phyloP scores from a whole-genome alignment of 2,797 vertebrate species.

The Eupleurogrammus muticus region DNA sequence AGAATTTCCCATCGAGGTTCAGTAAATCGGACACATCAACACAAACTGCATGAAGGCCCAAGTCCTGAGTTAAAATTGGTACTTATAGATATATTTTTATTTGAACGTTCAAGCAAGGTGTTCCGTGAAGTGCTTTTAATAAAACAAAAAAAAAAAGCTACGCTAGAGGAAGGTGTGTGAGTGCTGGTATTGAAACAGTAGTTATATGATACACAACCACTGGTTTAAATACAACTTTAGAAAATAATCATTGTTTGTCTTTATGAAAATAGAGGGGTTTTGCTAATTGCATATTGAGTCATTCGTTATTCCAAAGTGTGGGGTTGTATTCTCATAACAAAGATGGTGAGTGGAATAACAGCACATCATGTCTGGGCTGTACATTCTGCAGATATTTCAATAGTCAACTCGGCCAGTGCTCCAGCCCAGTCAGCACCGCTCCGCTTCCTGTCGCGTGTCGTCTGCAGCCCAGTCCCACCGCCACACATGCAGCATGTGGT shows the following conservation, averaged over 20 bases:
- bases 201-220: conserved; percentile 15
- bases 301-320: conserved; percentile 10
- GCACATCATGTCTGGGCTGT: neutral
- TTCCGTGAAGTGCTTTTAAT: neutral
- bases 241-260: conserved; percentile 11
- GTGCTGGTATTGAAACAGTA: neutral
- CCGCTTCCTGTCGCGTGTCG: conserved; percentile 20
- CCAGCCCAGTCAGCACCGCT: conserved; percentile 23
- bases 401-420: neutral
- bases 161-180: neutral
- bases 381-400: conserved; percentile 9
- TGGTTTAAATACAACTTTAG: conserved; percentile 26
- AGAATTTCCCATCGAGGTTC: neutral
- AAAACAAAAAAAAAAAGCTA: conserved; percentile 9
- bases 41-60: neutral
- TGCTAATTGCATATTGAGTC: conserved; percentile 40
- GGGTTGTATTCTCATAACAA: conserved; percentile 1
- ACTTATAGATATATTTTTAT: neutral
- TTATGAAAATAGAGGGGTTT: conserved; percentile 52
- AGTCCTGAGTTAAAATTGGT: neutral
- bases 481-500: conserved; percentile 94
- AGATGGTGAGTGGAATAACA: conserved; percentile 5
- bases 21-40: neutral
- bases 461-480: conserved; percentile 87
- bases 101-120: neutral